Conservation (phyloP, 2,888 invertebrate species). For the Elgonia sp. region DNA sequence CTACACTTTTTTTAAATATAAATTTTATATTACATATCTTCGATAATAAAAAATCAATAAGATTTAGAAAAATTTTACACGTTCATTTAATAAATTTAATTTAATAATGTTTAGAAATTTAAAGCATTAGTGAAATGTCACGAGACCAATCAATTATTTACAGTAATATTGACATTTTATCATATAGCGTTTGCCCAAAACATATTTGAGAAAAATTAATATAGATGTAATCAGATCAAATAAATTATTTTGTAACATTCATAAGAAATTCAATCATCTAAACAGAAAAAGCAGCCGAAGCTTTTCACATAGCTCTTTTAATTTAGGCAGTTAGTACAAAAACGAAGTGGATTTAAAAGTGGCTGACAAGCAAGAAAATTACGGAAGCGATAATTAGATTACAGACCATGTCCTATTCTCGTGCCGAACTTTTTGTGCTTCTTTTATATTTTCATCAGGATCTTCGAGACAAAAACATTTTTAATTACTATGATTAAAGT, state of each 20-base stretch:
- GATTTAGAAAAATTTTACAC: too few species aligned
- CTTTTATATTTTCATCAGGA: slow-evolving; percentile 40
- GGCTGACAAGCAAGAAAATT: slow-evolving; percentile 38
- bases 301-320: slow-evolving; percentile 71
- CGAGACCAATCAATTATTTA: too few species aligned
- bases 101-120: too few species aligned
- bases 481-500: slow-evolving; percentile 29
- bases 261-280: slow-evolving; percentile 80
- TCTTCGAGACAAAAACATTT: slow-evolving; percentile 38
- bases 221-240: slow-evolving; percentile 87
- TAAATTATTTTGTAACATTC: slow-evolving; percentile 87
- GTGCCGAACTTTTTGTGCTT: slow-evolving; percentile 34
- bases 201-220: slow-evolving; percentile 76
- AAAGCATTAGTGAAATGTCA: too few species aligned
- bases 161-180: not conserved
- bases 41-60: too few species aligned
- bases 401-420: slow-evolving; percentile 43
- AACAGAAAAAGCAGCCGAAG: slow-evolving; percentile 76
- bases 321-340: slow-evolving; percentile 32
- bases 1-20: not conserved
- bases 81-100: too few species aligned
- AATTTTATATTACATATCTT: too few species aligned
- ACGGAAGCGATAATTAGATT: slow-evolving; percentile 53
- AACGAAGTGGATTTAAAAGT: slow-evolving; percentile 39
- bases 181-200: not conserved